Evolutionary conservation across 2,113 vertebrate species (phyloP).

Genomic region (Octodon degus): DNA sequence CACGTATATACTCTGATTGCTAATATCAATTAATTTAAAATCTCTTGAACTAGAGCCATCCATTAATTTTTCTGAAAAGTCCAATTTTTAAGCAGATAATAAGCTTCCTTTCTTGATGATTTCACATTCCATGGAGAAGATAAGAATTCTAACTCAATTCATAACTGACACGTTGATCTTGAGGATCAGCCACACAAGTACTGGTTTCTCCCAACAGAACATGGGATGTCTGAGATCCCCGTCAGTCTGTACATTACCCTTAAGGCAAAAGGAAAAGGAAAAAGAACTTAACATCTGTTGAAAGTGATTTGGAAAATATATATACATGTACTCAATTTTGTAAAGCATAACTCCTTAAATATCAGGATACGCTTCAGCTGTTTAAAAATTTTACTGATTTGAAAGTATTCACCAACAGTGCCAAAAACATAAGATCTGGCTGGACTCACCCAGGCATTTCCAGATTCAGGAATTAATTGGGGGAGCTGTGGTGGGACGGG

Average conservation of each 20-base stretch:
- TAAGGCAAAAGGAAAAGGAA: neutral
- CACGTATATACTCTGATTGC: neutral
- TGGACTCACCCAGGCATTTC: neutral
- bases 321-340: neutral
- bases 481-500: neutral
- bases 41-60: neutral
- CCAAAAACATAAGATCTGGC: neutral
- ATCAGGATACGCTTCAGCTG: neutral
- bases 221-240: neutral
- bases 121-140: neutral
- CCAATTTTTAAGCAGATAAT: neutral
- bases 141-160: neutral
- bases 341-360: neutral
- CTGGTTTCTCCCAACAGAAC: neutral
- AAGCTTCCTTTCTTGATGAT: neutral
- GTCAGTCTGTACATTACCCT: neutral
- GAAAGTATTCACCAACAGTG: neutral
- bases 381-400: neutral
- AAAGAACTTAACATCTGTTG: neutral
- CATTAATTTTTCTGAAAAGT: neutral
- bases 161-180: neutral
- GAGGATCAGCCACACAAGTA: neutral
- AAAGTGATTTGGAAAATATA: neutral
- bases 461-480: neutral
- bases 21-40: neutral